Evolutionary conservation across 2,888 invertebrate species (phyloP), one percentile per base, ranked within the genome.

Genomic region (Magallana nippona): DNA sequence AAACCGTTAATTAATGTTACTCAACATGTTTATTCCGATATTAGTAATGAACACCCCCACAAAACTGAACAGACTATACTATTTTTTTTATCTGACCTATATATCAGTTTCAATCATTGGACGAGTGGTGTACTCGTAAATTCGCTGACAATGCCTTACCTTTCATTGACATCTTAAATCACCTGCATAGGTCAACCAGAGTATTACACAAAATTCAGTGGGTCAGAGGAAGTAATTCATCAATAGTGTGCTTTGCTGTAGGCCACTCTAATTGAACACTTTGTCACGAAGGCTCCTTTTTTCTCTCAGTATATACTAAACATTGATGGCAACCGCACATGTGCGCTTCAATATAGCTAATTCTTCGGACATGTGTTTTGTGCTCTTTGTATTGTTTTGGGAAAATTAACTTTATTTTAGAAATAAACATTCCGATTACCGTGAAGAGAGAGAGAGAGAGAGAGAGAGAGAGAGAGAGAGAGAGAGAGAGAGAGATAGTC

Each of bases 191-290:
- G 71, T 71, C 22, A 32, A 13, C 22, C 32, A 10, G 32, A 10
- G 5, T 32, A 32, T 71, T 32, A 27, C 10, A 19, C 19, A 60
- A 15, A 60, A 60, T 19, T 10, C 60, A 71, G 1, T 11, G 71
- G 71, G 71, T 71, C 71, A 71, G 19, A 32, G 71, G 71, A 71
- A 27, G 71, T 71, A 32, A 71, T 71, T 32, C 2, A 11, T 71
- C 32, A 15, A 13, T 1, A 10, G 2, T 15, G 32, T 27, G 44
- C 44, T 44, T 5, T 71, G 71, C 27, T 27, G 71, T 71, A 22
- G 71, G 32, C 71, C 19, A 27, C 10, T 11, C 10, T 22, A 13
- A 32, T 32, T 10, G 32, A 1, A 27, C 32, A 15, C 13, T 22
- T 22, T 63, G 27, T 27, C 63, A 27, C 27, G 22, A 63, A 3